Conservation (phyloP, 2,113 vertebrate species). For the Neodon shergylaensis region DNA sequence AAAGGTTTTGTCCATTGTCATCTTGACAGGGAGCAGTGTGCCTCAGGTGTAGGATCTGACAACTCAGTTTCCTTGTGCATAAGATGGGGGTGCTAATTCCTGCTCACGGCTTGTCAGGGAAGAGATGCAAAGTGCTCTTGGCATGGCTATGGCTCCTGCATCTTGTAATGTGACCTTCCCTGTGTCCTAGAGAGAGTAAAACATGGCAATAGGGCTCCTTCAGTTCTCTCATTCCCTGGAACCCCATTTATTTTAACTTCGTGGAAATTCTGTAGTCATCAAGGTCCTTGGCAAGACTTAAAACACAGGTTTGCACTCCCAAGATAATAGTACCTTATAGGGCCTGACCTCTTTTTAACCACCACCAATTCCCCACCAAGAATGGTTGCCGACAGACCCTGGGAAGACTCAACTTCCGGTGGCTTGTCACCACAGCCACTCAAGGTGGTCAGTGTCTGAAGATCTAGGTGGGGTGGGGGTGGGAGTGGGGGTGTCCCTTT, state of each 20-base stretch:
- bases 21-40: background rate
- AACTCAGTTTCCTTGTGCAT: background rate
- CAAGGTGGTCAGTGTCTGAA: background rate
- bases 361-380: background rate
- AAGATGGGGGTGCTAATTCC: background rate
- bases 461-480: background rate
- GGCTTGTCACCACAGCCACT: background rate
- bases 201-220: background rate
- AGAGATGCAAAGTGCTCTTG: fast-evolving
- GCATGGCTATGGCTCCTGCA: fast-evolving
- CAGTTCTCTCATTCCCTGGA: background rate
- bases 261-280: background rate
- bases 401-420: background rate
- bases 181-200: background rate
- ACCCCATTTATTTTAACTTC: background rate
- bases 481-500: background rate
- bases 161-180: too few relatives aligned
- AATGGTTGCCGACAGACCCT: background rate
- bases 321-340: background rate
- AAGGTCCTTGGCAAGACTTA: background rate
- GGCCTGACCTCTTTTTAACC: background rate
- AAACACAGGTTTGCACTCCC: background rate
- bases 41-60: background rate
- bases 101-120: background rate
- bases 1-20: background rate